These are phyloP conservation scores for Globia sparganii DNA, from an alignment of 2,888 invertebrate species.

Conservation along the genomic window DNA sequence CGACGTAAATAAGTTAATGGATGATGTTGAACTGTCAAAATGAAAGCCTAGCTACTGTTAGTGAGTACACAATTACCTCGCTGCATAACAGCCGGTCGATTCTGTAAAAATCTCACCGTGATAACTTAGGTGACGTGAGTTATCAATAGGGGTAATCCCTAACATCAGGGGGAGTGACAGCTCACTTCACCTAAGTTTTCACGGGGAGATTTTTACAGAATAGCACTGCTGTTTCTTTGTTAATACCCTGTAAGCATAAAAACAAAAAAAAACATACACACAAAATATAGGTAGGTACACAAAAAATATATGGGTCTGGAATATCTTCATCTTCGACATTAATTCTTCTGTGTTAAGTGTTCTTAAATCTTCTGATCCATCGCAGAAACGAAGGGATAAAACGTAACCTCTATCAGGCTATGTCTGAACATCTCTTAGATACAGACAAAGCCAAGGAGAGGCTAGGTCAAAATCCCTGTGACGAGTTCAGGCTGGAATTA, in stretches of 20 bases:
- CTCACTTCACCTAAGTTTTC: no score
- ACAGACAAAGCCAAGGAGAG: constrained; percentile 91
- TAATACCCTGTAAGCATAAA: not conserved
- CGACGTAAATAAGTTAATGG: no score
- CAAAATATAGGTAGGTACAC: not conserved
- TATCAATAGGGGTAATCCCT: no score
- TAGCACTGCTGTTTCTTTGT: no score
- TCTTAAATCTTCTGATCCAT: constrained; percentile 39
- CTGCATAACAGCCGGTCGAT: not conserved
- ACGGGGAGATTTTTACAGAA: no score
- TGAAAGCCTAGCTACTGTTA: no score
- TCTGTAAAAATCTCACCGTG: no score
- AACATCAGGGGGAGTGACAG: no score
- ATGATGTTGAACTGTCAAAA: no score
- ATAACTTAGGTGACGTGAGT: no score
- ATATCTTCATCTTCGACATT: not conserved
- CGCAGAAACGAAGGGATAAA: constrained; percentile 79
- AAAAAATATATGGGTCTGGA: not conserved
- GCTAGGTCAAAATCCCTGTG: constrained; percentile 87
- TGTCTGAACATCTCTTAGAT: constrained; percentile 86
- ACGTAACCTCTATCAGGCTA: constrained; percentile 91
- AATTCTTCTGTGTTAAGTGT: constrained; percentile 27
- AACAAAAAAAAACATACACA: not conserved
- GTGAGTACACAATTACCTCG: not conserved
- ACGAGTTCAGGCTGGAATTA: not conserved